These are phyloP conservation scores for Stegodyphus mimosarum DNA, from an alignment of 1,140 invertebrate species.

Conservation along the genomic window DNA sequence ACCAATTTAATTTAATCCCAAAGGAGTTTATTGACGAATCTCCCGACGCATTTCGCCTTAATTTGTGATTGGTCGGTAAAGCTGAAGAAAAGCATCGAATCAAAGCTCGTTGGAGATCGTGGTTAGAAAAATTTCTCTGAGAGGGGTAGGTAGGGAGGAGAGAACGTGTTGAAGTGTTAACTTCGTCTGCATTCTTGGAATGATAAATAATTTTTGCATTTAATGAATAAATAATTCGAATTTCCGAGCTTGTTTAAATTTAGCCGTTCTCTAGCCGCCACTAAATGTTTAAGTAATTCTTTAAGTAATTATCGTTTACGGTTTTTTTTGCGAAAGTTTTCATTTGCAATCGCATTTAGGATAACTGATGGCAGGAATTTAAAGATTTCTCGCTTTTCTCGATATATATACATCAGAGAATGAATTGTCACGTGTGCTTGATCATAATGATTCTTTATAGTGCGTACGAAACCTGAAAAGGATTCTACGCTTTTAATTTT, in stretches of 20 bases:
- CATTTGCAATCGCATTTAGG: too few relatives aligned
- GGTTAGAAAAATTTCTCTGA: constrained; percentile 51
- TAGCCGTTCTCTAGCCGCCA: constrained; percentile 14
- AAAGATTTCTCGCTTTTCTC: too few relatives aligned
- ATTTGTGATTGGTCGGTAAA: constrained; percentile 40
- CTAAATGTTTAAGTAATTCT: constrained; percentile 59
- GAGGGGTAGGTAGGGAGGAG: not conserved
- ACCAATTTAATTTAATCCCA: constrained; percentile 61
- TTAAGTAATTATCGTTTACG: not conserved
- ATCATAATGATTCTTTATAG: too few relatives aligned
- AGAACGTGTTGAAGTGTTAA: constrained; percentile 36
- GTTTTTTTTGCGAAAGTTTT: not conserved
- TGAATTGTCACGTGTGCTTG: too few relatives aligned
- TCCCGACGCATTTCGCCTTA: constrained; percentile 31
- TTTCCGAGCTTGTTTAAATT: constrained; percentile 53
- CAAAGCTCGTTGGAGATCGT: constrained; percentile 26
- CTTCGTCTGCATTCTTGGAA: constrained; percentile 49
- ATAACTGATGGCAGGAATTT: too few relatives aligned
- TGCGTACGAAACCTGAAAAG: too few relatives aligned
- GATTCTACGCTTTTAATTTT: too few relatives aligned
- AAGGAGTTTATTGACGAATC: constrained; percentile 35
- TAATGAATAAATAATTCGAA: constrained; percentile 61
- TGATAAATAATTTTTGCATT: constrained; percentile 61
- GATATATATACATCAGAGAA: too few relatives aligned
- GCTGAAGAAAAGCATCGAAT: constrained; percentile 51